Evolutionary conservation across 1,140 invertebrate genomes (phyloP).

Genomic region (Aporrectodea caliginosa): DNA sequence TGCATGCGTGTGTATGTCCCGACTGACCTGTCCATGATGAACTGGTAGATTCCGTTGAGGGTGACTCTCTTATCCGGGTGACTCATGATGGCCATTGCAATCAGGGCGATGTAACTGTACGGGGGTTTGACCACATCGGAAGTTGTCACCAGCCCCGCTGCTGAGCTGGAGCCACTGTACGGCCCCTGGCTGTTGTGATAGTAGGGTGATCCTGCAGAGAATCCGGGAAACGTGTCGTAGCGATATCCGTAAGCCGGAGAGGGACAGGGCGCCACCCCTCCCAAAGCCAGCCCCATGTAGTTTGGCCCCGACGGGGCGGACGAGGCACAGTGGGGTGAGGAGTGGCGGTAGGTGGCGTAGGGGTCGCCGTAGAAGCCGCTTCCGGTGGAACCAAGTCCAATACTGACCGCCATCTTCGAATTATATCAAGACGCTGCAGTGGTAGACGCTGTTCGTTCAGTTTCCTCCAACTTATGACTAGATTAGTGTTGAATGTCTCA

Average conservation of each 20-base stretch:
- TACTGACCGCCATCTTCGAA: too few relatives aligned
- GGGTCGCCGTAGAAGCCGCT: conserved; percentile 2
- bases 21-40: conserved; percentile 88
- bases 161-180: not conserved
- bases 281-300: conserved; percentile 3
- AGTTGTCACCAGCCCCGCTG: not conserved
- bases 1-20: too few relatives aligned
- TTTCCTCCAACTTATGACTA: too few relatives aligned
- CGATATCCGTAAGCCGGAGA: too few relatives aligned
- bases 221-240: too few relatives aligned
- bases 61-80: conserved; percentile 90
- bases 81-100: conserved; percentile 97
- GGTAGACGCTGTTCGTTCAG: too few relatives aligned
- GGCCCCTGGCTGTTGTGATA: too few relatives aligned
- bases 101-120: conserved; percentile 95
- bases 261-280: not conserved
- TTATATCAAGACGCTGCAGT: too few relatives aligned
- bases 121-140: conserved; percentile 85
- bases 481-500: too few relatives aligned
- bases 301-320: not conserved
- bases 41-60: conserved; percentile 95
- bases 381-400: too few relatives aligned
- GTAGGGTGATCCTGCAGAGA: too few relatives aligned
- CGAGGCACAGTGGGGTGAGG: not conserved
- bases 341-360: not conserved